These are phyloP conservation scores for Tapera naevia DNA, from an alignment of 2,797 vertebrate species.

Conservation along the genomic window DNA sequence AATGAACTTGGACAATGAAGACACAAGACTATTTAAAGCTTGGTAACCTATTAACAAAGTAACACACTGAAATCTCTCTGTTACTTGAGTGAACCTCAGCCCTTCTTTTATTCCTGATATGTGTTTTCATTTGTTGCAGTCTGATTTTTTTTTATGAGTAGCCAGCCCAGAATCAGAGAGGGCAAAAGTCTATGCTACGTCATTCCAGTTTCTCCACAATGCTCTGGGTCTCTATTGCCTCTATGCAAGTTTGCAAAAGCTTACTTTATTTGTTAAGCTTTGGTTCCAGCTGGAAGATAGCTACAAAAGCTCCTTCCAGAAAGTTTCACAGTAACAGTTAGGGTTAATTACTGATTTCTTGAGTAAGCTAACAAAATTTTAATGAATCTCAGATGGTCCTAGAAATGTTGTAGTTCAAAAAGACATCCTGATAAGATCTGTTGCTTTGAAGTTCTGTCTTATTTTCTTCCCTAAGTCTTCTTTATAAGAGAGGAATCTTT, in stretches of 20 bases:
- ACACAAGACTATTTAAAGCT: slow-evolving; percentile 16
- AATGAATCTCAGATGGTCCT: background rate
- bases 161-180: background rate
- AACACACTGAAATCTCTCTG: background rate
- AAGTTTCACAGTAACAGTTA: background rate
- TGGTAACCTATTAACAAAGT: slow-evolving; percentile 43
- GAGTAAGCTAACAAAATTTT: background rate
- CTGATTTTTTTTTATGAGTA: background rate
- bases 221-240: rapidly evolving
- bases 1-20: slow-evolving; percentile 39
- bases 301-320: background rate
- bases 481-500: background rate
- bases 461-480: background rate
- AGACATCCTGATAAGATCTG: background rate
- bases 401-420: slow-evolving; percentile 17
- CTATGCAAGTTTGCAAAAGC: background rate
- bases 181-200: background rate
- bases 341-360: slow-evolving; percentile 18
- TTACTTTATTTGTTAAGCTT: background rate
- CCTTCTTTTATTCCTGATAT: background rate
- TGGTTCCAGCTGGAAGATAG: background rate
- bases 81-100: background rate
- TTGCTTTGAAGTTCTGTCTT: slow-evolving; percentile 7
- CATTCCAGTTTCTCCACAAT: background rate
- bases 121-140: background rate